Conservation (phyloP, 2,797 vertebrate species). For the Pangasius krempfi region DNA sequence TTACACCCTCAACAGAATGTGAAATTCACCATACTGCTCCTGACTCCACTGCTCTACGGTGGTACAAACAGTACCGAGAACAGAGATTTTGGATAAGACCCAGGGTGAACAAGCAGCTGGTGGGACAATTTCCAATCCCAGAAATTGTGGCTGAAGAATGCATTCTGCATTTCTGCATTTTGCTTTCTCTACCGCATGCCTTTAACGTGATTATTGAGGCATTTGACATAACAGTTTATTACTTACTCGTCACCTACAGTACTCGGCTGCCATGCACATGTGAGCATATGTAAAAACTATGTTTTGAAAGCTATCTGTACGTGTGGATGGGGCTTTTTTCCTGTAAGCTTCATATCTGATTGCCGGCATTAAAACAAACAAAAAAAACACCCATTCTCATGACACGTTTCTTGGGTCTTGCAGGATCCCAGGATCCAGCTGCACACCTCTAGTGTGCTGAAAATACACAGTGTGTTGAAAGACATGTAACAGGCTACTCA, state of each 20-base stretch:
- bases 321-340: too few relatives aligned
- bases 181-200: not conserved
- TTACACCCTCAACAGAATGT: not conserved
- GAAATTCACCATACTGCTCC: not conserved
- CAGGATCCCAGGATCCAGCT: too few relatives aligned
- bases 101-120: not conserved
- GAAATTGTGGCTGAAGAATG: not conserved
- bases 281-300: too few relatives aligned
- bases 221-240: not conserved
- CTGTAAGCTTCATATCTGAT: too few relatives aligned
- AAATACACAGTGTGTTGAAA: not conserved
- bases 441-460: not conserved
- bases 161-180: too few relatives aligned
- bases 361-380: too few relatives aligned
- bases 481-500: not conserved
- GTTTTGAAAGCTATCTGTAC: too few relatives aligned
- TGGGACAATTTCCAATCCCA: not conserved
- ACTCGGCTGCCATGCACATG: not conserved
- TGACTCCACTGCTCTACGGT: not conserved
- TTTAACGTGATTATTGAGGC: not conserved
- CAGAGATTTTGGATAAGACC: not conserved
- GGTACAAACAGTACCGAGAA: not conserved
- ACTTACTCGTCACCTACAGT: not conserved
- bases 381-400: too few relatives aligned
- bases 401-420: too few relatives aligned